These are phyloP conservation scores for Unio delphinus DNA, from an alignment of 2,888 invertebrate species.

Conservation along the genomic window DNA sequence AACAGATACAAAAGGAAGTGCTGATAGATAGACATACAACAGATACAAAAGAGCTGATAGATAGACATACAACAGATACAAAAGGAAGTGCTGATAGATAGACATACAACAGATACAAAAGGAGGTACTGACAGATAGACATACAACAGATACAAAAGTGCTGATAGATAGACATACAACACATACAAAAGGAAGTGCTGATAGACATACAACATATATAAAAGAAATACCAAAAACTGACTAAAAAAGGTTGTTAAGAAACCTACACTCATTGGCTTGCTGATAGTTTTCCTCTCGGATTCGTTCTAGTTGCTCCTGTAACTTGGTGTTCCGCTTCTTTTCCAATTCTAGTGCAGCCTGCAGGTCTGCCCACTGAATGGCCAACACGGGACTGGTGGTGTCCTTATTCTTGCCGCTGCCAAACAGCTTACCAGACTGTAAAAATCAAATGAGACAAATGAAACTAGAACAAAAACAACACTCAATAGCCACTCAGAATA, in stretches of 20 bases:
- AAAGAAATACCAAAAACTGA: too few species aligned
- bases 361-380: constrained; percentile 46
- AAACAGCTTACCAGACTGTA: constrained; percentile 49
- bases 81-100: too few species aligned
- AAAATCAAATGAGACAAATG: not conserved
- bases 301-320: constrained; percentile 60
- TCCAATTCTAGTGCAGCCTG: constrained; percentile 74
- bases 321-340: constrained; percentile 63
- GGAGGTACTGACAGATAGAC: too few species aligned
- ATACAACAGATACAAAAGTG: too few species aligned
- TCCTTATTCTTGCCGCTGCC: constrained; percentile 46
- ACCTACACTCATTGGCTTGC: constrained; percentile 62
- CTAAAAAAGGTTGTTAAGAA: not conserved
- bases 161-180: too few species aligned
- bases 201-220: too few species aligned
- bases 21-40: too few species aligned
- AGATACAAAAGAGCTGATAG: too few species aligned
- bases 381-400: constrained; percentile 14
- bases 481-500: not conserved
- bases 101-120: too few species aligned
- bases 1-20: too few species aligned
- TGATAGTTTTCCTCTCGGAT: constrained; percentile 55
- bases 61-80: too few species aligned
- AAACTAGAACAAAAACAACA: not conserved
- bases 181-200: too few species aligned